phyloP scores from a whole-genome alignment of 2,888 invertebrate genomes.

The Antheraea assamensis region DNA sequence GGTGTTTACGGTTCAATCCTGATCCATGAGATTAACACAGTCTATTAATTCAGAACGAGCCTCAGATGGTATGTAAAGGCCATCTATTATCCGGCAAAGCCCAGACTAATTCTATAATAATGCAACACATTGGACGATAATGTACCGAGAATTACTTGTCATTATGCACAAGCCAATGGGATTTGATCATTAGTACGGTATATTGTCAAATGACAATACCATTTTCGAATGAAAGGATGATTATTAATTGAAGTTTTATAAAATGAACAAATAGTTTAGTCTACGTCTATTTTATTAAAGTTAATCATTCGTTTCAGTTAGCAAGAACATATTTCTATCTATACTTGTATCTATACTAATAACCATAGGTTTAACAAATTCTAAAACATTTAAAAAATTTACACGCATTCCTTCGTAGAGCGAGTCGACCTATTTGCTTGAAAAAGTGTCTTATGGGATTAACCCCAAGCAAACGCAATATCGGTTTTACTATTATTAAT shows the following conservation, averaged over 20 bases:
- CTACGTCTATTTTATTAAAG: neutral
- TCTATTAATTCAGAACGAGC: constrained; percentile 62
- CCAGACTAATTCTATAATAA: constrained; percentile 70
- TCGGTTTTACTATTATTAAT: neutral
- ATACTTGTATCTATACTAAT: neutral
- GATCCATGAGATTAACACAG: constrained; percentile 44
- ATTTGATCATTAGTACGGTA: constrained; percentile 60
- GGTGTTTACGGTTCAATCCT: constrained; percentile 36
- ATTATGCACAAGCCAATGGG: constrained; percentile 58
- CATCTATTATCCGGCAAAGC: constrained; percentile 73
- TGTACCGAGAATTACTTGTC: constrained; percentile 75
- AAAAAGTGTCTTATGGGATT: neutral
- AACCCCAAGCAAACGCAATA: neutral
- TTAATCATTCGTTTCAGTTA: neutral
- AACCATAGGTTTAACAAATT: neutral
- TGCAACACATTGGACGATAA: constrained; percentile 64
- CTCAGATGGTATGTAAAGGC: constrained; percentile 71
- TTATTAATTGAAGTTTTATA: no score
- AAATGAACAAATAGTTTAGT: neutral
- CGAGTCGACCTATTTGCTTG: neutral
- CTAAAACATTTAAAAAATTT: neutral
- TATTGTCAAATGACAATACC: constrained; percentile 23
- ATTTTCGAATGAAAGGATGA: no score
- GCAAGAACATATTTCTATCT: neutral
- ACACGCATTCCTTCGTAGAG: neutral